Base-by-base conservation (phyloP, 2,888 invertebrate genomes). In the Matsumyia berberina region DNA sequence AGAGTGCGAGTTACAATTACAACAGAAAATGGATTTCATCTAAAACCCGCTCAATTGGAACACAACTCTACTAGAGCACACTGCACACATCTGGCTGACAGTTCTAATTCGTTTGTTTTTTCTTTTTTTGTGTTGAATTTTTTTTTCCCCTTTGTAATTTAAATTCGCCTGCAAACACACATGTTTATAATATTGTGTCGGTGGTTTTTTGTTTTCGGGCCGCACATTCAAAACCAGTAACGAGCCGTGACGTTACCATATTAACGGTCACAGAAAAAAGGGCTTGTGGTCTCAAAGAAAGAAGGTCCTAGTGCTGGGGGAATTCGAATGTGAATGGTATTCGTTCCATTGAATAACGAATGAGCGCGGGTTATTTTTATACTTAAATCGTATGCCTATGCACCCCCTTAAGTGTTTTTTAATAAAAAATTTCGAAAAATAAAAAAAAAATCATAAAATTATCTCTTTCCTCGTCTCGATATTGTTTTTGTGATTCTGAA, bases 31-130 rank as follows among this genome's bases (percentile, higher is more conserved):
- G 24, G 24, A 24, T 24, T 24, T 24, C 24, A 24, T 39, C 39
- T 49, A 74, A 64, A 73, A 80, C 60, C 49, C 66, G 66, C 64
- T 82, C 82, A 57, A 60, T 53, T 31, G 73, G 58, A 80, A 74
- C 66, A 72, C 62, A 79, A 62, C 60, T 70, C 72, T 51, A 72
- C 24, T 24, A 4, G 2, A 3, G 9, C 29, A 19, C 15, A 51
- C n/a, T 37, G 24, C 17, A 60, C 78, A 83, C 79, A 83, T 83
- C 83, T 83, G 83, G 82, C 24, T 78, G 82, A 83, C 78, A 83
- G 66, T 83, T 83, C 72, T 78, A 66, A 55, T 55, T 60, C 58
- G 42, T 44, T 72, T 29, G 39, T 42, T 35, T 37, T 15, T 60
- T 31, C 44, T 49, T 62, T 64, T 39, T 57, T 31, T 62, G 49